Percentiles rank a stretch among this genome's conserved stretches.
phyloP scores from a whole-genome alignment of 2,113 vertebrate species.

The Porphyrio hochstetteri region DNA sequence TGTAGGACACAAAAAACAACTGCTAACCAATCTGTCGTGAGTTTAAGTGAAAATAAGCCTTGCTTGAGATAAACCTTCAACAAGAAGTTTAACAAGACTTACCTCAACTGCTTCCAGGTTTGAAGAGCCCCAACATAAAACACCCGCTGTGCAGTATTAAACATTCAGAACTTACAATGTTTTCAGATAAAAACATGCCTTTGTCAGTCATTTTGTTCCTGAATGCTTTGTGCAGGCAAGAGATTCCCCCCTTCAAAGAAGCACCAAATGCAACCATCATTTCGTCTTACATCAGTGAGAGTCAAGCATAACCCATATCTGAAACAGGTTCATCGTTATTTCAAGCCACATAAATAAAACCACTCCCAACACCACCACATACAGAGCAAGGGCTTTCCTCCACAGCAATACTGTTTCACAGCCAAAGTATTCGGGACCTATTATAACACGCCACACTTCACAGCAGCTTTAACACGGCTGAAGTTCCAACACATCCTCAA shows the following conservation, averaged over 20 bases:
- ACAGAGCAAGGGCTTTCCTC: not conserved
- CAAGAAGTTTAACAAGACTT: not conserved
- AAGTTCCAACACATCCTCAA: not conserved
- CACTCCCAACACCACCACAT: not conserved
- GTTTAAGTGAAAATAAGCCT: not conserved
- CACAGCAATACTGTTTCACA: not conserved
- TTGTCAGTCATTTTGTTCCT: not conserved
- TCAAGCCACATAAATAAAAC: not conserved
- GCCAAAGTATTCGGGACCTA: not conserved
- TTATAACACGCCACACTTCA: not conserved
- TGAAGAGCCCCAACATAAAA: not conserved
- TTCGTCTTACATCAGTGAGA: not conserved
- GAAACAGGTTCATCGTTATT: not conserved
- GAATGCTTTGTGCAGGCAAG: not conserved
- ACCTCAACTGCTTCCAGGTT: not conserved
- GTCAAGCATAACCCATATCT: not conserved
- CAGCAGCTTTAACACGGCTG: not conserved
- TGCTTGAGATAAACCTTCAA: not conserved
- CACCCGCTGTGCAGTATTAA: not conserved
- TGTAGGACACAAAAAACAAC: not conserved
- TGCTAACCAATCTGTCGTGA: not conserved
- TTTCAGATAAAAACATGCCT: not conserved
- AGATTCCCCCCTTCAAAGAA: not conserved
- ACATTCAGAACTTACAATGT: not conserved
- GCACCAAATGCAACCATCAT: accelerated